Evolutionary conservation across 2,888 invertebrate species (phyloP), one percentile per base, ranked within the genome.

Genomic region (Taenaris catops): DNA sequence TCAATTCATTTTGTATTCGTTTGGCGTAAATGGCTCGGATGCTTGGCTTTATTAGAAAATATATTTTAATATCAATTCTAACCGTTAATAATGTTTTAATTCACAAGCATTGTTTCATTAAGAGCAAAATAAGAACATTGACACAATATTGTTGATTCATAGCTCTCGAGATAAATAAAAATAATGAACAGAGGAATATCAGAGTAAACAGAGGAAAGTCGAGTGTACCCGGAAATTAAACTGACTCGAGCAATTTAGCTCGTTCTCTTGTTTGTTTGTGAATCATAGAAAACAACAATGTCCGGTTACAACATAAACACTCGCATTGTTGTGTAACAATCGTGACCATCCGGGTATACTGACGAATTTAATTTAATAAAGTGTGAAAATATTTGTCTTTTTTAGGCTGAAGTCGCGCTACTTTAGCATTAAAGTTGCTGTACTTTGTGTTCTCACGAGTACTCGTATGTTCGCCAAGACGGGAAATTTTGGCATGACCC

Each of bases 201-300:
- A 4, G 23, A 9, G 16, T 16, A 21, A 31, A 31, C 23, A 31
- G 14, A 16, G 16, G 9, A 16, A 21, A 23, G 21, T 29, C 16
- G 23, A 23, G 31, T 14, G 9, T 9, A 21, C 9, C 31, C 31
- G 31, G 31, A 31, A 31, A 31, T 31, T 31, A 31, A 31, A 31
- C 31, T 10, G 10, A 31, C 23, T 21, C 31, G 31, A 23, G 23
- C 31, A 31, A 31, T 31, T 31, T 31, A 14, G 21, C 23, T 6
- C 31, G 26, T 9, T 7, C 23, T 4, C 14, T 31, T 31, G 23
- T 31, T 31, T 31, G 23, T 31, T 31, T 31, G 23, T 3, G 21
- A 14, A 9, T 9, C 23, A 9, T 31, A 23, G 23, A 31, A 23
- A 31, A 31, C 31, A 31, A 23, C 29, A 14, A 21, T 31, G 23